Evolutionary conservation across 2,797 vertebrate species (phyloP).

Genomic region (Lagorchestes hirsutus): DNA sequence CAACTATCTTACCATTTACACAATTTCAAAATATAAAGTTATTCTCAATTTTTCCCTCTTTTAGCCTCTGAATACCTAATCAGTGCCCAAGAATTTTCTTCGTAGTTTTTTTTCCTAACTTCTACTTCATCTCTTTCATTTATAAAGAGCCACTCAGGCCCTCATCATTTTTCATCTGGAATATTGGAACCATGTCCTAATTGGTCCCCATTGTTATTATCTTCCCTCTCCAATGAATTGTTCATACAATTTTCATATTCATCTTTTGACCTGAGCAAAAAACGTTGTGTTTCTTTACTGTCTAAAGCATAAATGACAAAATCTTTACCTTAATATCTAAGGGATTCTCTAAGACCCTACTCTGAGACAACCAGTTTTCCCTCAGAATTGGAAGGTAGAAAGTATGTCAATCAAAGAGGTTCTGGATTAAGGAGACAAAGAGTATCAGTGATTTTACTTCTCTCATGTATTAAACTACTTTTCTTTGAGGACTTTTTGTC

Average conservation of each 20-base stretch:
- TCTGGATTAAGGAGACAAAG: not conserved
- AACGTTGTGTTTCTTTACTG: not conserved
- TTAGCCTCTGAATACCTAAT: not conserved
- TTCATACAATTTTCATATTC: not conserved
- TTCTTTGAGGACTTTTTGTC: not conserved
- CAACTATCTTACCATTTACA: not conserved
- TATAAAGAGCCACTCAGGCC: not conserved
- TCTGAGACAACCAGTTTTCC: not conserved
- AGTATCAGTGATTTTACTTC: not conserved
- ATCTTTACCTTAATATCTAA: not conserved
- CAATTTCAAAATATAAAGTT: not conserved
- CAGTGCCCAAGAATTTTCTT: not conserved
- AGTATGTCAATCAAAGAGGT: not conserved
- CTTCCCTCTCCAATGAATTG: not conserved
- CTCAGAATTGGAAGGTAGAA: not conserved
- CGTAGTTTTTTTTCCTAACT: not conserved
- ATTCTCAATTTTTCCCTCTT: not conserved
- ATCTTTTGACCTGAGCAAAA: not conserved
- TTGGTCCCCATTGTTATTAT: not conserved
- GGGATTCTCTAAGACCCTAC: not conserved
- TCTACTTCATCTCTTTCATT: not conserved
- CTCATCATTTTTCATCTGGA: not conserved
- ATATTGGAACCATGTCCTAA: not conserved
- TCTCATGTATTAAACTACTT: not conserved
- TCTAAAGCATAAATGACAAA: not conserved